Base-by-base conservation (phyloP, 2,113 vertebrate species). In the Uropsilus gracilis region DNA sequence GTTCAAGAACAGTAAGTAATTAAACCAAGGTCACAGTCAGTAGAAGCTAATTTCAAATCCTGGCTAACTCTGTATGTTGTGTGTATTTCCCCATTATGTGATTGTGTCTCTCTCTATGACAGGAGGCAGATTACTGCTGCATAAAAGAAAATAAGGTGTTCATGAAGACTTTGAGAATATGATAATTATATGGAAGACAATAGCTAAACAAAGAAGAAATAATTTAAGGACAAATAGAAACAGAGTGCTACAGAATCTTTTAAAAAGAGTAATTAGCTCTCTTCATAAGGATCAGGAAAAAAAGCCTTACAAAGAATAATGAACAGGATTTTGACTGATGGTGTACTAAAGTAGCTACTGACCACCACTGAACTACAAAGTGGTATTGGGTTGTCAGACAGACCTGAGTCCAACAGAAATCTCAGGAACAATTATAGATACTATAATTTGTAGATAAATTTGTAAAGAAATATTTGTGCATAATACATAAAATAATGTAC, bases 1-100 rank as follows among this genome's bases (percentile, higher is more conserved):
- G 10, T 66, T 88, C 20, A 96, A 82, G 63, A 48, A 76, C 17
- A 78, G 34, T 90, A 84, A 63, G 46, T 89, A 93, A 76, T 76
- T 48, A 71, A 1, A 12, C 22, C 26, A 81, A 73, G 11, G 37
- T 73, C 18, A 81, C 0, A 63, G 32, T 44, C 73, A 37, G 6
- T 48, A 88, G 82, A 55, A 59, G 28, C 0, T 66, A 90, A 8
- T 83, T 77, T 84, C 68, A 92, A 88, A 95, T 9, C 77, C 0
- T 50, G 26, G 34, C 34, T 93, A 18, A 12, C 28, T 48, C 24
- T n/a, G 48, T 55, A 55, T 22, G 22, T 48, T 22, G 22, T 22
- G 22, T 22, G 22, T 16, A 8, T 69, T 32, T 46, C 24, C 20
- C 22, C 5, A 55, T 59, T 72, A 66, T 8, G 6, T n/a, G 89